Evolutionary conservation across 2,113 vertebrate species (phyloP).

Genomic region (Phaetusa simplex): DNA sequence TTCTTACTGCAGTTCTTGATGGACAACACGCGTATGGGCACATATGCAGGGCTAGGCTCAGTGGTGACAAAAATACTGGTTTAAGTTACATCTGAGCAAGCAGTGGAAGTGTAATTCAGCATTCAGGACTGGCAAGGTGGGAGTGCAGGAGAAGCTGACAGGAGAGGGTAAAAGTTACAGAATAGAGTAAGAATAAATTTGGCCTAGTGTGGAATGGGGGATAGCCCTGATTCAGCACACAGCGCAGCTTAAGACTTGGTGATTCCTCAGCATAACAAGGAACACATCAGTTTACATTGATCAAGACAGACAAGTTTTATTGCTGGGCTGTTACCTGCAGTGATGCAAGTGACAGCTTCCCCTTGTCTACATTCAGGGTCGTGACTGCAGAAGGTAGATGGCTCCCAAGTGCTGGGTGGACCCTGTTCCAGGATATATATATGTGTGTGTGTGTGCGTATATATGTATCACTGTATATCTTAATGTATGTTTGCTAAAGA

Average conservation of each 20-base stretch:
- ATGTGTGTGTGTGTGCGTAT: not conserved
- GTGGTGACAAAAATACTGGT: not conserved
- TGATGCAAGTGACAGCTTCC: not conserved
- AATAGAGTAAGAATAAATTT: not conserved
- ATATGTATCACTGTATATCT: not conserved
- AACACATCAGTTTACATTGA: not conserved
- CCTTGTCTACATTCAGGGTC: not conserved
- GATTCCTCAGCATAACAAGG: not conserved
- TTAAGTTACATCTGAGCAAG: conserved; percentile 7
- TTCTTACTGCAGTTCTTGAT: not conserved
- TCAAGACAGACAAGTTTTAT: not conserved
- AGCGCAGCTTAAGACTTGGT: not conserved
- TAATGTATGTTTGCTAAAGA: not conserved
- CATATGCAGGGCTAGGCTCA: not conserved
- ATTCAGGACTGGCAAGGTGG: not conserved
- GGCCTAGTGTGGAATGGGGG: not conserved
- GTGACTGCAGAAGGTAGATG: not conserved
- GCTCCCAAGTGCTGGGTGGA: not conserved
- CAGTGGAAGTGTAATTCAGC: not conserved
- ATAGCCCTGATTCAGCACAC: not conserved
- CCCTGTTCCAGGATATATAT: not conserved
- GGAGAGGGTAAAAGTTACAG: not conserved
- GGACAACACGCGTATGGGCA: not conserved
- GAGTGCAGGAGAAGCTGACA: not conserved
- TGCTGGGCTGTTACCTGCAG: not conserved